Conservation (phyloP, 2,888 invertebrate genomes). For the Polyommatus icarus region DNA sequence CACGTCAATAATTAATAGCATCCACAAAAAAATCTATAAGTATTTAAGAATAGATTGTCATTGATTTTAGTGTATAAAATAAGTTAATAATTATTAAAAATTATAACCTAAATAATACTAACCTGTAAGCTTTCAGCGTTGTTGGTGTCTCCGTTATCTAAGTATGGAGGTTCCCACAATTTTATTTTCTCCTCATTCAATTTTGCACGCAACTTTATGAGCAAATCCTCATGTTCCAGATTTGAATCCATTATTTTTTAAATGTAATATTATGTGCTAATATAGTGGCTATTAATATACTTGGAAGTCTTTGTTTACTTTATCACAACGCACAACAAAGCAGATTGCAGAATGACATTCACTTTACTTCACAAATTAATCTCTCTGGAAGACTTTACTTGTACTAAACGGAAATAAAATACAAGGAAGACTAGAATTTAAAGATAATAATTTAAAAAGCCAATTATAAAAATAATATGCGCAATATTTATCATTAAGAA, state of each 20-base stretch:
- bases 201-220: slow-evolving; percentile 83
- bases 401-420: neutral
- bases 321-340: neutral
- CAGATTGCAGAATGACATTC: neutral
- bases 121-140: slow-evolving; percentile 75
- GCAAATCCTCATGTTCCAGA: slow-evolving; percentile 80
- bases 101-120: slow-evolving; percentile 40
- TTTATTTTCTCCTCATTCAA: slow-evolving; percentile 85
- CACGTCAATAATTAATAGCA: neutral
- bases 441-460: neutral
- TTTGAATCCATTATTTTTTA: slow-evolving; percentile 55
- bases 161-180: slow-evolving; percentile 88
- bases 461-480: neutral
- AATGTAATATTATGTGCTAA: neutral
- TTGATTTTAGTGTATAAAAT: too few species aligned
- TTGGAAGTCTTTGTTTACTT: neutral
- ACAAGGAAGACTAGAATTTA: neutral
- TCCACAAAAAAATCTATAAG: neutral
- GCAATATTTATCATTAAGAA: neutral
- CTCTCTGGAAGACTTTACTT: neutral
- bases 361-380: neutral
- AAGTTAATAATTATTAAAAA: too few species aligned
- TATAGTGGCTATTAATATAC: neutral
- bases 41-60: neutral
- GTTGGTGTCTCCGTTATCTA: slow-evolving; percentile 52